A percentile compares a stretch with the other conserved stretches of the same genome.
Conservation (phyloP, 2,797 vertebrate species). For the Oreonectes daqikongensis region DNA sequence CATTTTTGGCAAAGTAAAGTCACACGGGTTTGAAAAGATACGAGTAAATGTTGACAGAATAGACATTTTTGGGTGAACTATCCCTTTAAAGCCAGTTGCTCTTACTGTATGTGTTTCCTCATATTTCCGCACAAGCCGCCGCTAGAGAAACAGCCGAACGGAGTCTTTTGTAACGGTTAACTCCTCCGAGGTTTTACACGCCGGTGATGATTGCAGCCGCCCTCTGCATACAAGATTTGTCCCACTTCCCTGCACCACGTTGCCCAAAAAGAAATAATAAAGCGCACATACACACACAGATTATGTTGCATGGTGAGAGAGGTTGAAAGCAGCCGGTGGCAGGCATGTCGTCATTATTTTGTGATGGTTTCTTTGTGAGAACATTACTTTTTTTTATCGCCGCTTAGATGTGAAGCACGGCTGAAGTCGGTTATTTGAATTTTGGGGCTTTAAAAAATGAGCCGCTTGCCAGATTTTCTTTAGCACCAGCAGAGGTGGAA, state of each 20-base stretch:
- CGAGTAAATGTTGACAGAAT: no score
- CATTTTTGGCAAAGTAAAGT: not conserved
- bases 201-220: not conserved
- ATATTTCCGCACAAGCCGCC: not conserved
- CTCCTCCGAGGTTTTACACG: constrained; percentile 20
- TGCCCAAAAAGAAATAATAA: constrained; percentile 22
- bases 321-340: constrained; percentile 25
- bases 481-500: not conserved
- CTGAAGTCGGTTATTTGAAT: constrained; percentile 24
- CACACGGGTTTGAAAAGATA: no score
- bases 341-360: constrained; percentile 27
- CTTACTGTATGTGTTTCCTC: not conserved
- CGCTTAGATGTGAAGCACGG: constrained; percentile 1
- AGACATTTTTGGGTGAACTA: not conserved
- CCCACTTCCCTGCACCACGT: constrained; percentile 8
- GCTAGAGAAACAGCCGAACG: not conserved
- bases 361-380: not conserved
- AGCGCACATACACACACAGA: not conserved
- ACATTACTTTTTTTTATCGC: not conserved
- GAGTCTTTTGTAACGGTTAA: constrained; percentile 15
- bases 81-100: not conserved
- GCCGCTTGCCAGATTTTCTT: constrained; percentile 15
- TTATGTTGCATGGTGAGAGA: constrained; percentile 30
- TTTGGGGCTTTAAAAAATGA: constrained; percentile 5
- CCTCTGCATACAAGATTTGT: constrained; percentile 6